phyloP scores from a whole-genome alignment of 2,797 vertebrate species.

The Salarias fasciatus region DNA sequence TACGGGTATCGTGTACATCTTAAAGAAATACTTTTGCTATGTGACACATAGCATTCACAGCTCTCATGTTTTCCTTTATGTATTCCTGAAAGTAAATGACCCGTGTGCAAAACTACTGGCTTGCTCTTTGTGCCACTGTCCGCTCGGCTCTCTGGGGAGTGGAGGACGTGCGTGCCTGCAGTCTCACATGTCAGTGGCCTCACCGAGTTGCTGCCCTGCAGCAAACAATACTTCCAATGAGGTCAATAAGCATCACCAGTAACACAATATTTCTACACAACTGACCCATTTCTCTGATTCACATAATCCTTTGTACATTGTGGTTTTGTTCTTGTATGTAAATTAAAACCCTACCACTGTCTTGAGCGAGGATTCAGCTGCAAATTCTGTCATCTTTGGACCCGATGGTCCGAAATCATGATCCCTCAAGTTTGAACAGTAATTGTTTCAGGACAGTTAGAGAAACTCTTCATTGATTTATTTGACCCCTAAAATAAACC shows the following conservation, averaged over 20 bases:
- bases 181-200: slow-evolving; percentile 39
- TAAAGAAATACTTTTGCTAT: slow-evolving; percentile 18
- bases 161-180: slow-evolving; percentile 26
- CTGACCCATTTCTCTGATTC: not conserved
- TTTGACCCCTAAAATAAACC: too few species aligned
- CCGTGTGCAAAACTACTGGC: slow-evolving; percentile 28
- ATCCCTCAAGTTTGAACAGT: too few species aligned
- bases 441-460: too few species aligned
- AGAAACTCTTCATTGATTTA: too few species aligned
- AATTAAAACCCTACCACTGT: too few species aligned
- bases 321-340: not conserved
- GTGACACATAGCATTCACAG: not conserved
- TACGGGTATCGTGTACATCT: not conserved
- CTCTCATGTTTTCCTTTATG: slow-evolving; percentile 22
- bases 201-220: slow-evolving; percentile 12
- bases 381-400: too few species aligned
- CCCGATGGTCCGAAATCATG: too few species aligned
- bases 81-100: slow-evolving; percentile 41
- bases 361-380: too few species aligned
- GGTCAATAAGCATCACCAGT: slow-evolving; percentile 17
- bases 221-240: slow-evolving; percentile 6
- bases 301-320: not conserved
- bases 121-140: slow-evolving; percentile 29
- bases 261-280: slow-evolving; percentile 6
- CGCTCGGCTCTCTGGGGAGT: slow-evolving; percentile 31